A percentile compares a stretch with the other conserved stretches of the same genome.
phyloP scores from a whole-genome alignment of 2,113 vertebrate genomes.

The Abramis brama region DNA sequence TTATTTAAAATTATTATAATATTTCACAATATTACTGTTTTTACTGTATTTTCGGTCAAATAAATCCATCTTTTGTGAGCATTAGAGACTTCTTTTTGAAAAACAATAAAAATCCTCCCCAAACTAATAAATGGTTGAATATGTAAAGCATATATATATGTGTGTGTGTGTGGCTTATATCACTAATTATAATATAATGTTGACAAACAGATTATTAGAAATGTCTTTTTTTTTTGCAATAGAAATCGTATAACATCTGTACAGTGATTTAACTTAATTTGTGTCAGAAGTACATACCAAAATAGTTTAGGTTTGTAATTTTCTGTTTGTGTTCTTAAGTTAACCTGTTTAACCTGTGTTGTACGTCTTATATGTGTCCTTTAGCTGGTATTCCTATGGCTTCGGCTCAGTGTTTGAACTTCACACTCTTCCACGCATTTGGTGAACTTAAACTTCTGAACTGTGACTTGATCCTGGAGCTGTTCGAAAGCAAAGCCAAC shows the following conservation, averaged over 20 bases:
- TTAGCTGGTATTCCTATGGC: not conserved
- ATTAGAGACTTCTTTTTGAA: too few relatives aligned
- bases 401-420: not conserved
- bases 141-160: too few relatives aligned
- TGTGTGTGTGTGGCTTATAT: too few relatives aligned
- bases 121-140: too few relatives aligned
- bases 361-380: not conserved
- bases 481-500: not conserved
- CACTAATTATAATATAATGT: too few relatives aligned
- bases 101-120: too few relatives aligned
- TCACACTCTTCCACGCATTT: not conserved
- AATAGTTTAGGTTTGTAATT: not conserved
- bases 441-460: not conserved
- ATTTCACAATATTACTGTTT: too few relatives aligned
- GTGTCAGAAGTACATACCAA: not conserved
- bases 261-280: not conserved
- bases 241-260: not conserved
- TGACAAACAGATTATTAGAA: too few relatives aligned
- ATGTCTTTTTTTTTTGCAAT: too few relatives aligned
- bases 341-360: not conserved
- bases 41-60: too few relatives aligned
- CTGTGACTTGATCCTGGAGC: constrained; percentile 10
- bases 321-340: not conserved
- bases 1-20: too few relatives aligned
- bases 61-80: too few relatives aligned